Evolutionary conservation across 2,113 vertebrate species (phyloP).

Genomic region (Mesocricetus auratus): DNA sequence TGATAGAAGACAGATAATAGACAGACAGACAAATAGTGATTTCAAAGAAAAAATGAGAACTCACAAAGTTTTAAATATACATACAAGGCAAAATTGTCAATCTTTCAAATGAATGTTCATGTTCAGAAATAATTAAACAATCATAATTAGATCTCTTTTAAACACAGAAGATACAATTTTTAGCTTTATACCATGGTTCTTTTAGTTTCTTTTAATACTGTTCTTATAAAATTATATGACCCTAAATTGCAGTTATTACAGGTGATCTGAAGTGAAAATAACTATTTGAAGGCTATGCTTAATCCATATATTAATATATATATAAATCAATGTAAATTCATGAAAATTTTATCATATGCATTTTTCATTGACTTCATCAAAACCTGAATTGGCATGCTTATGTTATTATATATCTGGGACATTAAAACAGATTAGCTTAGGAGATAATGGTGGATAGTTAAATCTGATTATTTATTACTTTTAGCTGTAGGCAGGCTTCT

Average conservation of each 20-base stretch:
- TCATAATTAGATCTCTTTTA: background rate
- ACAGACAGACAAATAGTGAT: background rate
- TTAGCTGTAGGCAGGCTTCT: background rate
- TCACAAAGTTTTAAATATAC: background rate
- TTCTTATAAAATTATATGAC: background rate
- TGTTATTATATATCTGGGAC: background rate
- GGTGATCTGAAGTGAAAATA: background rate
- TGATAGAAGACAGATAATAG: background rate
- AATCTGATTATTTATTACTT: conserved; percentile 45
- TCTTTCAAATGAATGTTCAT: background rate
- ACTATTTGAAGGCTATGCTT: background rate
- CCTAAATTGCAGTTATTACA: background rate
- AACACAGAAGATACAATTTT: background rate
- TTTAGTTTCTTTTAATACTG: background rate
- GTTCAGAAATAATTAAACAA: background rate
- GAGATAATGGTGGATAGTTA: background rate
- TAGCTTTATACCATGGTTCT: background rate
- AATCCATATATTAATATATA: background rate
- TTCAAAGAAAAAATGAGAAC: background rate
- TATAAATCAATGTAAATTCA: background rate
- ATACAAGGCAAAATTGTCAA: background rate
- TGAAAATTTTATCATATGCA: background rate
- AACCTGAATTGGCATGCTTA: background rate
- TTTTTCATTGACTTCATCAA: background rate
- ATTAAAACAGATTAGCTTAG: background rate